Evolutionary conservation across 2,888 invertebrate species (phyloP), one percentile per base, ranked within the genome.

Genomic region (Leucophenga montana): DNA sequence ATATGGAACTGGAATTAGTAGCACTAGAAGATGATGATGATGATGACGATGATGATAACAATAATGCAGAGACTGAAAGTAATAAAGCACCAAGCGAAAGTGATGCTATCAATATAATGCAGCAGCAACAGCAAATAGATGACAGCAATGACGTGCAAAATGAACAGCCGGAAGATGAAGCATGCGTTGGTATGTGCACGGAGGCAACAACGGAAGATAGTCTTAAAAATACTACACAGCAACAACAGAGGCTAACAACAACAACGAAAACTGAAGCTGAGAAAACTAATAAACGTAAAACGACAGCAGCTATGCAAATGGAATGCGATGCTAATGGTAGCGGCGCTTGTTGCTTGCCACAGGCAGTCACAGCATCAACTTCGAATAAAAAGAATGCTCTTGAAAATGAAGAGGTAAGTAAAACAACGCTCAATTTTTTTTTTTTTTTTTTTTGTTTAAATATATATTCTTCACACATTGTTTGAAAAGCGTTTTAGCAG

Each of bases 341-440:
- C 39, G 11, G 39, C 3, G 11, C 11, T 39, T 39, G 11, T 39
- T 39, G 39, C 11, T 39, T 39, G 39, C 39, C 39, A 8, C 39
- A 39, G 39, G 5, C 3, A 39, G 11, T 11, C 1, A 39, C 33
- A 33, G 33, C 39, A 8, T 11, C 39, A 39, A 39, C 72, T 1
- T 67, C 68, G 13, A 3, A 48, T 16, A 72, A 73, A 22, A 64
- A 46, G 18, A 70, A 14, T 0, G 39, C 67, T 4, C n/a, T 68
- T n/a, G 76, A 75, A 5, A 77, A 64, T 48, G 75, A 76, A 22
- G 78, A 78, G 76, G 84, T 85, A 77, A 79, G 77, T 68, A 67
- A 31, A 8, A 46, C 8, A 9, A 33, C 3, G n/a, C n/a, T n/a
- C n/a, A n/a, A n/a, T n/a, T n/a, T n/a, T n/a, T n/a, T n/a, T n/a